Evolutionary conservation across 2,888 invertebrate genomes (phyloP).

Genomic region (Cremastinae sp.): DNA sequence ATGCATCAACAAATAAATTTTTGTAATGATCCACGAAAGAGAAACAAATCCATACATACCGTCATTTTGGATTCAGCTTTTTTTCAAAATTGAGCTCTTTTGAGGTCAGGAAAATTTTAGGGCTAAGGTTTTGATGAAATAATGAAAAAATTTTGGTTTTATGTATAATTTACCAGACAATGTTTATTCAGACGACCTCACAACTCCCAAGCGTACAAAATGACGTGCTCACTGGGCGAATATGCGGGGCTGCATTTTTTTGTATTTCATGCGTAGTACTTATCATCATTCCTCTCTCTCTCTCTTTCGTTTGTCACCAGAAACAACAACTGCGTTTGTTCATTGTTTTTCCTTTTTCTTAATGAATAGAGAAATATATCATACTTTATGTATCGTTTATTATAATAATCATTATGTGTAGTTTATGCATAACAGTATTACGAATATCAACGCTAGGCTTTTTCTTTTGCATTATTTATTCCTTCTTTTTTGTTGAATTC

Average conservation of each 20-base stretch:
- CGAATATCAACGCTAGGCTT: constrained; percentile 78
- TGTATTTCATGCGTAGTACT: constrained; percentile 67
- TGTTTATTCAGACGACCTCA: constrained; percentile 89
- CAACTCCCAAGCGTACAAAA: constrained; percentile 88
- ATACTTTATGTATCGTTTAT: constrained; percentile 80
- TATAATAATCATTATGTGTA: constrained; percentile 80
- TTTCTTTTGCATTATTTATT: constrained; percentile 33
- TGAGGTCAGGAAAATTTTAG: constrained; percentile 23
- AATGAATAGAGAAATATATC: constrained; percentile 80
- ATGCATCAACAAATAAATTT: too few relatives aligned
- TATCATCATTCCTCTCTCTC: constrained; percentile 63
- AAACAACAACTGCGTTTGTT: constrained; percentile 77
- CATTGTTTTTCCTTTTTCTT: constrained; percentile 69
- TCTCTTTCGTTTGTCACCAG: constrained; percentile 68
- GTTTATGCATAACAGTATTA: constrained; percentile 78
- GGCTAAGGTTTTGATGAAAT: constrained; percentile 42
- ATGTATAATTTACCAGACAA: constrained; percentile 82
- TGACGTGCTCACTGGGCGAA: constrained; percentile 84
- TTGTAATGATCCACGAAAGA: too few relatives aligned
- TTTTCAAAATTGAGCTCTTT: neutral
- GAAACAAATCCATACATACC: too few relatives aligned
- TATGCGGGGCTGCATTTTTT: constrained; percentile 78
- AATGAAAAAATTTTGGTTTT: constrained; percentile 74
- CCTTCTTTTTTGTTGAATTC: constrained; percentile 45
- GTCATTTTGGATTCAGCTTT: neutral